phyloP scores from a whole-genome alignment of 2,113 vertebrate genomes.

The Ovis canadensis region DNA sequence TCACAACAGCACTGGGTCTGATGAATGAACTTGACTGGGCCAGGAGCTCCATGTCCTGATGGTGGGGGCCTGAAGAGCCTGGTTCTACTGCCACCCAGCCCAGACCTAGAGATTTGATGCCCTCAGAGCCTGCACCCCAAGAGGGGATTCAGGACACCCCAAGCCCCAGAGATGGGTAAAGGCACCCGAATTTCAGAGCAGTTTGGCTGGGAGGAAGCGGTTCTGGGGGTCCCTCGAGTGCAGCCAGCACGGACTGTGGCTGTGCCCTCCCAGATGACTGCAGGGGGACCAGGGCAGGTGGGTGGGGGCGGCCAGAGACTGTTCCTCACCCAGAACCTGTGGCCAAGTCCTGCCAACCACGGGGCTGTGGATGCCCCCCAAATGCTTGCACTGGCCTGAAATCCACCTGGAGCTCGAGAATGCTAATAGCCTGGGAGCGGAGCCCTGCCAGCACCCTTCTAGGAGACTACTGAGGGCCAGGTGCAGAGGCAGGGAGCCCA shows the following conservation, averaged over 20 bases:
- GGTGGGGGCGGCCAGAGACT: neutral
- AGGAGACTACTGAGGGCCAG: neutral
- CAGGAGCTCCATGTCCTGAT: rapidly evolving
- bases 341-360: neutral
- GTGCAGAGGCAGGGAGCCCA: neutral
- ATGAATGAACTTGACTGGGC: neutral
- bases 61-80: neutral
- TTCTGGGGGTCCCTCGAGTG: neutral
- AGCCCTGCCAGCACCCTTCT: neutral
- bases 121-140: neutral
- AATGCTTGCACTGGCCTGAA: neutral
- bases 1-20: neutral
- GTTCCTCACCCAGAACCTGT: neutral
- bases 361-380: neutral
- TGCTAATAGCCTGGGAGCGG: neutral
- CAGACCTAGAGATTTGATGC: neutral
- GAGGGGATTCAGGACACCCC: neutral
- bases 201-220: neutral
- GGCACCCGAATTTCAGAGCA: neutral
- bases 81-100: neutral
- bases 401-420: neutral
- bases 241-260: neutral
- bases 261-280: neutral
- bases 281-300: neutral
- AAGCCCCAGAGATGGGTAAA: too few species aligned